Evolutionary conservation across 2,888 invertebrate genomes (phyloP).

Genomic region (Tineola bisselliella): DNA sequence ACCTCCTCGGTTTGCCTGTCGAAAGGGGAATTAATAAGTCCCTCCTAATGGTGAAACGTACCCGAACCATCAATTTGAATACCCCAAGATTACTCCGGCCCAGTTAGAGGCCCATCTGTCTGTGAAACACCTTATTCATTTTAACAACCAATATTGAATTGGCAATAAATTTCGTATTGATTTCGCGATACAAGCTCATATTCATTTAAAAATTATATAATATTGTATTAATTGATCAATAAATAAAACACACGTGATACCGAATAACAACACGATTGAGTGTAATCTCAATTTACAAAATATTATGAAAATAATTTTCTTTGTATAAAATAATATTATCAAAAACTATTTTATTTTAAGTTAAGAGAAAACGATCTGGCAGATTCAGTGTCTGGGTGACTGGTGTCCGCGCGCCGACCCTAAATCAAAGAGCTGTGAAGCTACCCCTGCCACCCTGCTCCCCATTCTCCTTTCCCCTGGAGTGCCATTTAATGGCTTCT

Average conservation of each 20-base stretch:
- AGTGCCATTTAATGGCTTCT: constrained; percentile 17
- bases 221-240: no score
- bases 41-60: constrained; percentile 67
- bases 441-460: constrained; percentile 24
- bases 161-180: neutral
- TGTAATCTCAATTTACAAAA: no score
- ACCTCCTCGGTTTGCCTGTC: constrained; percentile 65
- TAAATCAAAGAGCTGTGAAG: constrained; percentile 61
- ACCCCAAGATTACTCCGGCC: constrained; percentile 56
- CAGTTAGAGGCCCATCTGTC: constrained; percentile 48
- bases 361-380: constrained; percentile 1
- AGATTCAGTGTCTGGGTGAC: constrained; percentile 7
- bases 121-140: constrained; percentile 42
- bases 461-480: neutral
- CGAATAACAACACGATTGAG: no score
- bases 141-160: constrained; percentile 2
- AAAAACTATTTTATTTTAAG: constrained; percentile 5
- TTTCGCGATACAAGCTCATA: no score
- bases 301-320: neutral
- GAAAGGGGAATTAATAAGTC: constrained; percentile 69
- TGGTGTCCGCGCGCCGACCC: constrained; percentile 22
- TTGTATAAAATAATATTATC: neutral
- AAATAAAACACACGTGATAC: no score
- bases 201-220: no score
- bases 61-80: constrained; percentile 67